These are phyloP conservation scores for Syngnathus typhle DNA, from an alignment of 2,113 vertebrate genomes.

Conservation along the genomic window DNA sequence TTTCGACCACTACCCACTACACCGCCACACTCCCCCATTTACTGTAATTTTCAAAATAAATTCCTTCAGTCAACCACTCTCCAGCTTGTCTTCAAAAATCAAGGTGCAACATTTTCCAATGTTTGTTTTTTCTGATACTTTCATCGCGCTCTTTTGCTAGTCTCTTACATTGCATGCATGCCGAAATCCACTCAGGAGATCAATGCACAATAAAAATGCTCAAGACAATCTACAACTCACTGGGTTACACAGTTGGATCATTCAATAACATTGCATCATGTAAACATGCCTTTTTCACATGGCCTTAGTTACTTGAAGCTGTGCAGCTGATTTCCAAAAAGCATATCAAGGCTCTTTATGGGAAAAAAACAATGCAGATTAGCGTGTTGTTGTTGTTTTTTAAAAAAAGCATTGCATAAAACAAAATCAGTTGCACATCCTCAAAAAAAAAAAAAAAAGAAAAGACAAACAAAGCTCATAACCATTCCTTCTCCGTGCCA, in stretches of 20 bases:
- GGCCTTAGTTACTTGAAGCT: slow-evolving; percentile 34
- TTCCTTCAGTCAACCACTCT: slow-evolving; percentile 55
- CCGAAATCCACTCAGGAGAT: slow-evolving; percentile 53
- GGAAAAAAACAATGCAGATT: slow-evolving; percentile 13
- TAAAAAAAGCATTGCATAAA: slow-evolving; percentile 3
- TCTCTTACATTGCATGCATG: slow-evolving; percentile 64
- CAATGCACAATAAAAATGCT: slow-evolving; percentile 46
- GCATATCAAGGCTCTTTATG: slow-evolving; percentile 20
- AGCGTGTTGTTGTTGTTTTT: neutral
- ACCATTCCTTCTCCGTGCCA: slow-evolving; percentile 14
- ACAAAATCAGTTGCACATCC: slow-evolving; percentile 46
- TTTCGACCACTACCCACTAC: neutral
- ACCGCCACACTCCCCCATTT: neutral
- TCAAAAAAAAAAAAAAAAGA: slow-evolving; percentile 14
- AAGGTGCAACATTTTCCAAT: slow-evolving; percentile 59
- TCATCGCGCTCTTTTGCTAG: slow-evolving; percentile 36
- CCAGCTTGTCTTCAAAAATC: slow-evolving; percentile 41
- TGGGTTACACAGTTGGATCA: slow-evolving; percentile 52
- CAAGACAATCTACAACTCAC: slow-evolving; percentile 34
- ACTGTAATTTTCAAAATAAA: slow-evolving; percentile 14
- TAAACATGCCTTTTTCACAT: slow-evolving; percentile 68
- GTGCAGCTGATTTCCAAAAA: slow-evolving; percentile 37
- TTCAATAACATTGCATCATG: slow-evolving; percentile 52
- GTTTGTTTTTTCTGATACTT: slow-evolving; percentile 37
- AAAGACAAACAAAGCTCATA: slow-evolving; percentile 20